Evolutionary conservation across 2,113 vertebrate species (phyloP).

Genomic region (Leucopsar rothschildi): DNA sequence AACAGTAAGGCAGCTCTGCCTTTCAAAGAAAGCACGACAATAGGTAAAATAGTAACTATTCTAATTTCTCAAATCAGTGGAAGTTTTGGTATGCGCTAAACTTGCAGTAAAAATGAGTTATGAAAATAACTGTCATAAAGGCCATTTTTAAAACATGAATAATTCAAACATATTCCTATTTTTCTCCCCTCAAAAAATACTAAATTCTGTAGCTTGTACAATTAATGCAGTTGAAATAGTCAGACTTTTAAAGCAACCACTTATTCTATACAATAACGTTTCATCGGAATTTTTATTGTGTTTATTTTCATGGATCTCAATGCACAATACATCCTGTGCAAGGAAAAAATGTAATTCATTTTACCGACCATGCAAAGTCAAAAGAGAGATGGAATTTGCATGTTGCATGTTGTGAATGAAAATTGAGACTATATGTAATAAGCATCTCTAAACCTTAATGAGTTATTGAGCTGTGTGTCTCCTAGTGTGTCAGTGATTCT

Average conservation of each 20-base stretch:
- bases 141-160: conserved; percentile 38
- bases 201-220: conserved; percentile 15
- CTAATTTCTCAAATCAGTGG: conserved; percentile 5
- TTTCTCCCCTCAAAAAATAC: neutral
- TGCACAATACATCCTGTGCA: neutral
- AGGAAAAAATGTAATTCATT: conserved; percentile 22
- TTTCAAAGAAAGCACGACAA: conserved; percentile 2
- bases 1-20: neutral
- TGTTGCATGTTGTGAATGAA: conserved; percentile 23
- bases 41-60: neutral
- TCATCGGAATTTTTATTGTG: neutral
- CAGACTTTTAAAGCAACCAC: neutral
- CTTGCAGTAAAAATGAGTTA: conserved; percentile 46
- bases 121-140: conserved; percentile 38
- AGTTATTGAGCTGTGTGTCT: conserved; percentile 51
- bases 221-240: conserved; percentile 36
- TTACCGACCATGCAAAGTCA: neutral
- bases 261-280: conserved; percentile 18
- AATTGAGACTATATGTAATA: conserved; percentile 45
- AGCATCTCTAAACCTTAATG: conserved; percentile 42
- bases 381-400: conserved; percentile 32
- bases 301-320: conserved; percentile 32
- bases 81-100: conserved; percentile 7
- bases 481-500: conserved; percentile 18
- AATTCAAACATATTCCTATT: conserved; percentile 4